Conservation (phyloP, 2,113 vertebrate genomes). For the Odontesthes bonariensis region DNA sequence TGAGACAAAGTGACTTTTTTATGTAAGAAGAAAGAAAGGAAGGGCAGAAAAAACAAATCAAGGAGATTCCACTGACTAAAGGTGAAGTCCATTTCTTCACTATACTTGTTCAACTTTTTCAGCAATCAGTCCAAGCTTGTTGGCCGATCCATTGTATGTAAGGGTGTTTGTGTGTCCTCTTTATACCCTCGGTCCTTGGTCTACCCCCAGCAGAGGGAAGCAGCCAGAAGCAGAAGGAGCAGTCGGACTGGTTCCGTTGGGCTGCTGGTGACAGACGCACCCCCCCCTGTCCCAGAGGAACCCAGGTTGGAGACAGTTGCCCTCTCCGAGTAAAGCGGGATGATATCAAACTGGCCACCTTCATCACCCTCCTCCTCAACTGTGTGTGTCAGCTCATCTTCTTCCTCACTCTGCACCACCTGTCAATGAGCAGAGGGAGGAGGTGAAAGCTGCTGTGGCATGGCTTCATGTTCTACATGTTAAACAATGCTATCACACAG, state of each 20-base stretch:
- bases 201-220: conserved; percentile 65
- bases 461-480: background rate
- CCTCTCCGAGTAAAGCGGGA: conserved; percentile 73
- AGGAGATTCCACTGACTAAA: conserved; percentile 50
- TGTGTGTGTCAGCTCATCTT: conserved; percentile 48
- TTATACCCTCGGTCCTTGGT: background rate
- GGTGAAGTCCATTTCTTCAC: conserved; percentile 67
- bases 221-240: conserved; percentile 61
- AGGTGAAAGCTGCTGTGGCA: background rate
- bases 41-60: conserved; percentile 15
- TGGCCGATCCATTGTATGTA: conserved; percentile 43
- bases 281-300: conserved; percentile 57
- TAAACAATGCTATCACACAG: background rate
- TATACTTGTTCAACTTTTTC: conserved; percentile 31
- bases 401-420: conserved; percentile 72
- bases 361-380: conserved; percentile 46
- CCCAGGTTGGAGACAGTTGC: conserved; percentile 75
- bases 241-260: conserved; percentile 46
- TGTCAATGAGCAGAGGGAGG: conserved; percentile 34
- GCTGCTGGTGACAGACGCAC: background rate
- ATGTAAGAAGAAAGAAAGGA: conserved; percentile 18
- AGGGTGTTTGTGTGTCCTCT: conserved; percentile 22
- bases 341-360: conserved; percentile 70
- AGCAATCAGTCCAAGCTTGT: conserved; percentile 51
- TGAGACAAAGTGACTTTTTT: conserved; percentile 33